Conservation (phyloP, 2,888 invertebrate species). For the Tipula vernalis region DNA sequence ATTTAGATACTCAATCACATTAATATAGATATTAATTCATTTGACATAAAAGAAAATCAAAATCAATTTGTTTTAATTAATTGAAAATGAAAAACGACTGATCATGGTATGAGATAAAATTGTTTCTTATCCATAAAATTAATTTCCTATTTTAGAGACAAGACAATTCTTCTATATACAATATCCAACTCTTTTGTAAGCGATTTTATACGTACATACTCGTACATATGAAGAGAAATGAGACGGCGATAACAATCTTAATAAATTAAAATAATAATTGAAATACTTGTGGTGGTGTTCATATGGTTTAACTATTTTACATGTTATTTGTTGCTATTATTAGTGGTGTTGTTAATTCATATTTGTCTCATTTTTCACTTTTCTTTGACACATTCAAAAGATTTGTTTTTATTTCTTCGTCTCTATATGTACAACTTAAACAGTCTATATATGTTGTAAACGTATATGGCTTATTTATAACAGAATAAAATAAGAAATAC, state of each 20-base stretch:
- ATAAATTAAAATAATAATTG: background rate
- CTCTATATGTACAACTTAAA: background rate
- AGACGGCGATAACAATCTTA: background rate
- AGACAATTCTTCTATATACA: background rate
- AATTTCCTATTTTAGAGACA: background rate
- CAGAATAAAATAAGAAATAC: background rate
- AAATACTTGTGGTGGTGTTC: background rate
- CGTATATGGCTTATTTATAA: background rate
- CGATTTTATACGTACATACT: background rate
- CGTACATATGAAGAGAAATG: background rate
- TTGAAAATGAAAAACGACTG: background rate
- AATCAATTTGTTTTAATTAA: background rate
- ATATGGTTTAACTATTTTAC: background rate
- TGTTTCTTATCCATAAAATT: background rate
- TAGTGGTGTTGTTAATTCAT: background rate
- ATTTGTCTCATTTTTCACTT: conserved; percentile 4
- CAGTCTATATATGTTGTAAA: background rate
- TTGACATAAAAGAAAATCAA: background rate
- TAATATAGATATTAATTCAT: background rate
- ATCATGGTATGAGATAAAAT: background rate
- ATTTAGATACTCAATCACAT: background rate
- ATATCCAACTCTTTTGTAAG: background rate
- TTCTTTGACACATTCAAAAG: background rate
- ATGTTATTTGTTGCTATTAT: background rate
- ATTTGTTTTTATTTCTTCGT: background rate